Evolutionary conservation across 2,797 vertebrate species (phyloP).

Genomic region (Myotis planiceps): DNA sequence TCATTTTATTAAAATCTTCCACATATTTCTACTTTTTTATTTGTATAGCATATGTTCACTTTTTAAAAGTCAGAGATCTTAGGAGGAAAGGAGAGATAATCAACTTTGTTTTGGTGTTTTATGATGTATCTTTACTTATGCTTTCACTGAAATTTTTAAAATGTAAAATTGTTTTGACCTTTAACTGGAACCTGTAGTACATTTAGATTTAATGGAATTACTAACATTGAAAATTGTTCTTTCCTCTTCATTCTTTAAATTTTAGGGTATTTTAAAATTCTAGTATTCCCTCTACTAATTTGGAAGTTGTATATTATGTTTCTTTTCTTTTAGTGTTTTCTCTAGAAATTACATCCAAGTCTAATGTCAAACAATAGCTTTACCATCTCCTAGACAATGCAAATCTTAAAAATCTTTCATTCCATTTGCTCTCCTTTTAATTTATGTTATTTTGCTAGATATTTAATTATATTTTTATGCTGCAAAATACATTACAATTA

Average conservation of each 20-base stretch:
- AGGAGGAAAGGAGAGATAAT: not conserved
- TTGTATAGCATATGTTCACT: not conserved
- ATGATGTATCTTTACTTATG: not conserved
- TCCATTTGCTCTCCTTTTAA: not conserved
- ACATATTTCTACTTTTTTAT: not conserved
- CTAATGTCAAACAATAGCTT: not conserved
- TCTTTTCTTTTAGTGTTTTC: not conserved
- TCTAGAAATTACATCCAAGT: slow-evolving; percentile 1
- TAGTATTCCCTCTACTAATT: not conserved
- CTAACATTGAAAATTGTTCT: not conserved
- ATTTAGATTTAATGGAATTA: slow-evolving; percentile 21
- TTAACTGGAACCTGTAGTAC: not conserved
- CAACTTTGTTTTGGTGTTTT: not conserved
- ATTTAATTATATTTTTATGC: not conserved
- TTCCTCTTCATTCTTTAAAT: not conserved
- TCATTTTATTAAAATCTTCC: not conserved
- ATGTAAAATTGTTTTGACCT: not conserved
- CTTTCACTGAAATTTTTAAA: not conserved
- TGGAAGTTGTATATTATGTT: not conserved
- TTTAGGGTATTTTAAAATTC: not conserved
- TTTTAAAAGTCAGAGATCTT: not conserved
- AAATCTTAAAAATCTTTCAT: slow-evolving; percentile 5
- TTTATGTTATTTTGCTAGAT: not conserved
- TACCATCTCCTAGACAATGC: not conserved
- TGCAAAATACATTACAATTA: not conserved